Percentiles rank a stretch among this genome's conserved stretches.
Conservation (phyloP, 1,140 invertebrate genomes). For the Gonioctena quinquepunctata region DNA sequence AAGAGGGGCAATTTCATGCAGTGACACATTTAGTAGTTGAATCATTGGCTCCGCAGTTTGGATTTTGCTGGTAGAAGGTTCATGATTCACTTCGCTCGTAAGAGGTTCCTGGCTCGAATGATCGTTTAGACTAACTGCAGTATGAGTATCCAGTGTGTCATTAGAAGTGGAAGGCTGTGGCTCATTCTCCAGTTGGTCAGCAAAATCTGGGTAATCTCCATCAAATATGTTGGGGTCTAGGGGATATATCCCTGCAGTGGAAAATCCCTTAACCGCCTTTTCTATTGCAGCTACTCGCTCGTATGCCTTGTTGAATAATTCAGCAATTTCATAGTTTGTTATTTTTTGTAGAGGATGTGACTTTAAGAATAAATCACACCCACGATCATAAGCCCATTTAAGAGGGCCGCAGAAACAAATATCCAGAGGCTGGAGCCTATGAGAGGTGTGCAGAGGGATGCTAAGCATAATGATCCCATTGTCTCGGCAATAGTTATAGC, state of each 20-base stretch:
- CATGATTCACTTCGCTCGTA: too few species aligned
- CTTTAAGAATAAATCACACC: slow-evolving; percentile 41
- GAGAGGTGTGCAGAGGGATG: slow-evolving; percentile 31
- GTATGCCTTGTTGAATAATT: slow-evolving; percentile 24
- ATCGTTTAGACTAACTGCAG: too few species aligned
- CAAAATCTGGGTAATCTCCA: too few species aligned
- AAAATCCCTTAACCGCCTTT: slow-evolving; percentile 21
- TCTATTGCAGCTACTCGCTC: slow-evolving; percentile 22
- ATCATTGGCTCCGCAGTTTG: too few species aligned
- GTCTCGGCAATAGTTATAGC: slow-evolving; percentile 38
- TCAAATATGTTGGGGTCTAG: background rate
- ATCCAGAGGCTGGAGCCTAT: slow-evolving; percentile 53
- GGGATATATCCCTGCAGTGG: background rate
- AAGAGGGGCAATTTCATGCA: too few species aligned
- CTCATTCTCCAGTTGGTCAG: too few species aligned
- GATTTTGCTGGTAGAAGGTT: too few species aligned
- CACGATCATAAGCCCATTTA: slow-evolving; percentile 33
- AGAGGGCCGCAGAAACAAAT: slow-evolving; percentile 41
- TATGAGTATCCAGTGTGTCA: too few species aligned
- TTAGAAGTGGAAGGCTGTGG: too few species aligned
- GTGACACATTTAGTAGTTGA: too few species aligned
- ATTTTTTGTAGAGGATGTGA: slow-evolving; percentile 25
- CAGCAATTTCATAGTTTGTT: slow-evolving; percentile 33
- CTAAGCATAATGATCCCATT: slow-evolving; percentile 37
- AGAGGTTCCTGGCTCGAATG: too few species aligned